Evolutionary conservation across 2,113 vertebrate genomes (phyloP).

Genomic region (Clarias gariepinus): DNA sequence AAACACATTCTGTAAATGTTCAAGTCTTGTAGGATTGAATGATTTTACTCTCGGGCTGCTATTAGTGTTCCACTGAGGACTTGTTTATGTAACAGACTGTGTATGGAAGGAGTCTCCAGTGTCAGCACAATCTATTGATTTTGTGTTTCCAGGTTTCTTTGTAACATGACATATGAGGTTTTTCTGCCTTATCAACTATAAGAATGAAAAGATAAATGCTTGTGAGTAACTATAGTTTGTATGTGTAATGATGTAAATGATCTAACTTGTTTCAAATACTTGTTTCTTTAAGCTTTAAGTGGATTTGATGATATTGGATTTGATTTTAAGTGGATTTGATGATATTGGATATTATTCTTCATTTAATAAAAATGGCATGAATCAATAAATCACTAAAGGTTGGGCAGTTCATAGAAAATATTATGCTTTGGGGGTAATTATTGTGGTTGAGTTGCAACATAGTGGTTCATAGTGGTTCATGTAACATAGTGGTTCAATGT

Average conservation of each 20-base stretch:
- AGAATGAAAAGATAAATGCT: neutral
- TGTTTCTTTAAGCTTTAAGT: neutral
- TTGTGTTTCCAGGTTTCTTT: neutral
- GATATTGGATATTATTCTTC: neutral
- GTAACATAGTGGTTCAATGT: neutral
- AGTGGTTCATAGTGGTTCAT: too few species aligned
- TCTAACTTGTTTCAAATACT: neutral
- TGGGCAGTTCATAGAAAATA: neutral
- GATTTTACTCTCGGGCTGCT: neutral
- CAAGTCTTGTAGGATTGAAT: neutral
- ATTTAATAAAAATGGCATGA: neutral
- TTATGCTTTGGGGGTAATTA: neutral
- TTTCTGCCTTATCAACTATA: neutral
- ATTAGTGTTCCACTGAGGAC: neutral
- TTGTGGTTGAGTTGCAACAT: neutral
- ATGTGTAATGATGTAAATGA: neutral
- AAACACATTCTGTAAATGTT: neutral
- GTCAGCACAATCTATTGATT: neutral
- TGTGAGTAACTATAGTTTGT: neutral
- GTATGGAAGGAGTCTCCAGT: neutral
- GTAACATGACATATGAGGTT: neutral
- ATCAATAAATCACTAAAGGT: neutral
- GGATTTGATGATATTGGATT: too few species aligned
- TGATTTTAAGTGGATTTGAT: neutral
- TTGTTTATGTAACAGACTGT: neutral